phyloP scores from a whole-genome alignment of 1,140 invertebrate species.

The Sycobia sp. region DNA sequence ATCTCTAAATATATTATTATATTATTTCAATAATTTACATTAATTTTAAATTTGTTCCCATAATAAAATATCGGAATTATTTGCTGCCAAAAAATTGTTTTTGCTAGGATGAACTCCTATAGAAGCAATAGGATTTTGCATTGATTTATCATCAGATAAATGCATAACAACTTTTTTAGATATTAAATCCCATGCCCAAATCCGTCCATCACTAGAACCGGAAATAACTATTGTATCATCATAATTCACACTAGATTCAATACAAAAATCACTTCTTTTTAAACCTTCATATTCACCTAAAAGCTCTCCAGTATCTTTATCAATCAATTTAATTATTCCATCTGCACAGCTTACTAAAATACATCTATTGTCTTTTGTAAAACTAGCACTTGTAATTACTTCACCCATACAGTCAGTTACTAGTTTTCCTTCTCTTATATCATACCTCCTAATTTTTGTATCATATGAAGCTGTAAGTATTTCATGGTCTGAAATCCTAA shows the following conservation, averaged over 20 bases:
- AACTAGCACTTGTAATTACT: conserved; percentile 74
- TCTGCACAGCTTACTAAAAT: conserved; percentile 83
- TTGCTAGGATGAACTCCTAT: conserved; percentile 75
- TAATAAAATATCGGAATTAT: conserved; percentile 70
- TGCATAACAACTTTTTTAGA: conserved; percentile 69
- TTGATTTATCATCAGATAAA: conserved; percentile 53
- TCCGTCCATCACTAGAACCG: conserved; percentile 83
- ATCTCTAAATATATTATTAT: no score
- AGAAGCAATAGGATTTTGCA: conserved; percentile 59
- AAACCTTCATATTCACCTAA: conserved; percentile 82
- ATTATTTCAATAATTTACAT: no score
- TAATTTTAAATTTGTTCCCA: conserved; percentile 53
- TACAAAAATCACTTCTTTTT: conserved; percentile 75
- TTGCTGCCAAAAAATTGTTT: conserved; percentile 70
- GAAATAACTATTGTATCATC: conserved; percentile 84
- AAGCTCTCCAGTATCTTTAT: conserved; percentile 86
- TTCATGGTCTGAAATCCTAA: conserved; percentile 87
- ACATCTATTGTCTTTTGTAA: conserved; percentile 87
- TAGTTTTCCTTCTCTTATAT: conserved; percentile 84
- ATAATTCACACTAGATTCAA: conserved; percentile 84
- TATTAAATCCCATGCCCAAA: conserved; percentile 89
- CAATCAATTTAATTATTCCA: conserved; percentile 81
- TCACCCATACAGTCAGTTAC: conserved; percentile 85
- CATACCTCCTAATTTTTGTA: conserved; percentile 84
- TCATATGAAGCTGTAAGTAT: conserved; percentile 92